A percentile compares a stretch with the other conserved stretches of the same genome.
phyloP scores from a whole-genome alignment of 2,113 vertebrate genomes.

The Carollia perspicillata region DNA sequence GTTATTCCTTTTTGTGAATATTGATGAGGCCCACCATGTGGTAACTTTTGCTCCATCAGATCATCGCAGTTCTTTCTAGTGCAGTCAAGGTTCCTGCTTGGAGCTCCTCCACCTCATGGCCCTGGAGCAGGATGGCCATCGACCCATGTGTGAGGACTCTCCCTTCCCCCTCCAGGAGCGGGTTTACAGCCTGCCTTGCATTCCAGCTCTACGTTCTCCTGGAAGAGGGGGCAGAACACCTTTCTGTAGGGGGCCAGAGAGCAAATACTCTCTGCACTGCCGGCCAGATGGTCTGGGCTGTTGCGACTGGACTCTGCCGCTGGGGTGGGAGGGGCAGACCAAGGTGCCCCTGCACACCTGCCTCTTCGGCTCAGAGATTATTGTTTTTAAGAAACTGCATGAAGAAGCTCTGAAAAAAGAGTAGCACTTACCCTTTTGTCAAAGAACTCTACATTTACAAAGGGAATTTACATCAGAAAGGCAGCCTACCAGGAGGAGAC shows the following conservation, averaged over 20 bases:
- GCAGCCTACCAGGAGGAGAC: background rate
- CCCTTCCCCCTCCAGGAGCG: background rate
- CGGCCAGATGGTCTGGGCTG: background rate
- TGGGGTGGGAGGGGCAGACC: background rate
- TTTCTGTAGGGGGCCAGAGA: background rate
- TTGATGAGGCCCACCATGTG: background rate
- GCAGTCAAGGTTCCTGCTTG: background rate
- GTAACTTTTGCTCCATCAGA: background rate
- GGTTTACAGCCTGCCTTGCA: background rate
- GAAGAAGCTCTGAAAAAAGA: background rate
- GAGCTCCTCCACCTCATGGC: background rate
- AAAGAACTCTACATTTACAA: background rate
- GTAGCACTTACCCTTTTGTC: background rate
- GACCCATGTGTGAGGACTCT: background rate
- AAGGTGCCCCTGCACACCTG: background rate
- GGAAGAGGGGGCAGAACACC: background rate
- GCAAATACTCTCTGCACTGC: background rate
- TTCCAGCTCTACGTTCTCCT: conserved; percentile 5
- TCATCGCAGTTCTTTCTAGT: background rate
- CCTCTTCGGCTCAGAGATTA: background rate
- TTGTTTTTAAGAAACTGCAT: background rate
- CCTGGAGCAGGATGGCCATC: background rate
- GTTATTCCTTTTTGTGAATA: background rate
- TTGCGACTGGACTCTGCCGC: background rate
- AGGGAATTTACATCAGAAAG: background rate